A percentile compares a stretch with the other conserved stretches of the same genome.
These are phyloP conservation scores for Ditula angustiorana DNA, from an alignment of 2,888 invertebrate species.

Conservation along the genomic window DNA sequence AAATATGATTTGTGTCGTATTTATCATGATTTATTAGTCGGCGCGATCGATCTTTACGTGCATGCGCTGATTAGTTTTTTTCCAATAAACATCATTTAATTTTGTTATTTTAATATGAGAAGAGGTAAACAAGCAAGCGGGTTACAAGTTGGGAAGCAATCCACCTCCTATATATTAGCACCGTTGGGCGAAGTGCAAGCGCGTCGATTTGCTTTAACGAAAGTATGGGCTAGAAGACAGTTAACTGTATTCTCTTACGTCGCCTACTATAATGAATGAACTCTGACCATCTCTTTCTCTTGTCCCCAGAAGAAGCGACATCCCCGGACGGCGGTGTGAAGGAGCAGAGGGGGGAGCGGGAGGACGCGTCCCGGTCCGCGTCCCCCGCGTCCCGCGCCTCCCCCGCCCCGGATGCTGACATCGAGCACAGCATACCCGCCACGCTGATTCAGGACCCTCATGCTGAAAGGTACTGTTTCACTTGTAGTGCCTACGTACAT, in stretches of 20 bases:
- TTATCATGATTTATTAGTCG: constrained; percentile 50
- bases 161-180: too few species aligned
- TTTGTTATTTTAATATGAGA: too few species aligned
- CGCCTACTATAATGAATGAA: not conserved
- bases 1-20: constrained; percentile 54
- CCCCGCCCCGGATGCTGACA: constrained; percentile 77
- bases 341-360: constrained; percentile 77
- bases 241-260: not conserved
- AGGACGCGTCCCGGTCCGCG: constrained; percentile 77
- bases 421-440: constrained; percentile 84
- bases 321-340: constrained; percentile 87
- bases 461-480: constrained; percentile 69
- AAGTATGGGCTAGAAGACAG: too few species aligned
- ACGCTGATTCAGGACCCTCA: constrained; percentile 83
- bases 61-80: constrained; percentile 9
- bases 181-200: too few species aligned
- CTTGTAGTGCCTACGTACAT: too few species aligned
- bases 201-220: too few species aligned
- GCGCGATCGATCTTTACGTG: too few species aligned
- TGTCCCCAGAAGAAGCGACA: constrained; percentile 85
- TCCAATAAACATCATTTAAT: not conserved
- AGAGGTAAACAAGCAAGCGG: too few species aligned
- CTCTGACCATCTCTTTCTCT: constrained; percentile 44
- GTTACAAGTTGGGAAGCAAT: too few species aligned
- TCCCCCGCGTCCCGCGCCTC: constrained; percentile 68